Percentiles rank a stretch among this genome's conserved stretches.
These are phyloP conservation scores for Vanessa tameamea DNA, from an alignment of 1,140 invertebrate genomes.

Conservation along the genomic window DNA sequence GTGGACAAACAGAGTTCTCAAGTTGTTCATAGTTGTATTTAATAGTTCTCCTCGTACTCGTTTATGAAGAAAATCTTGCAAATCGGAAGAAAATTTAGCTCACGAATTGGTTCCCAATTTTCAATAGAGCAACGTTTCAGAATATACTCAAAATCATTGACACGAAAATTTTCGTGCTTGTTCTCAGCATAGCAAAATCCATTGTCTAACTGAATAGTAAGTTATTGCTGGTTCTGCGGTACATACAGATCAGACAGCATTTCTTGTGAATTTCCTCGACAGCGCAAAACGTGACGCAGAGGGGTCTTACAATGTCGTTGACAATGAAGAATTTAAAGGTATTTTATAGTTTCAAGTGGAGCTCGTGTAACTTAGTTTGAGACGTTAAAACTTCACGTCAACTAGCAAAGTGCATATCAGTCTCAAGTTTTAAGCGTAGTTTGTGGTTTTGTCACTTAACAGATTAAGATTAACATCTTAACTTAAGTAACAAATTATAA, in stretches of 20 bases:
- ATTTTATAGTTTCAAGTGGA: conserved; percentile 1
- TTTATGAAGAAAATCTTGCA: no score
- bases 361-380: conserved; percentile 1
- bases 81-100: no score
- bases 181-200: no score
- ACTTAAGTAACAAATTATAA: no score
- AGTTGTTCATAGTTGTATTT: no score
- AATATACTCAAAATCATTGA: no score
- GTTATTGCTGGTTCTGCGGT: conserved; percentile 1
- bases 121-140: no score
- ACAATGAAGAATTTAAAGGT: conserved; percentile 15
- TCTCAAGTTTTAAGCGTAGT: background rate
- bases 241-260: background rate
- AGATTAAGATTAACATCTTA: background rate
- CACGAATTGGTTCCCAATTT: no score
- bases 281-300: background rate
- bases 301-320: conserved; percentile 2
- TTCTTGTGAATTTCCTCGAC: conserved; percentile 1
- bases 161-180: no score
- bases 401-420: background rate
- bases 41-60: no score
- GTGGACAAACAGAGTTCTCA: no score
- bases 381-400: background rate
- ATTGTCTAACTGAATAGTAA: background rate
- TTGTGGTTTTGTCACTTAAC: background rate